Percentiles rank a stretch among this genome's conserved stretches.
These are phyloP conservation scores for Seriola dumerili DNA, from an alignment of 2,113 vertebrate species.

Conservation along the genomic window DNA sequence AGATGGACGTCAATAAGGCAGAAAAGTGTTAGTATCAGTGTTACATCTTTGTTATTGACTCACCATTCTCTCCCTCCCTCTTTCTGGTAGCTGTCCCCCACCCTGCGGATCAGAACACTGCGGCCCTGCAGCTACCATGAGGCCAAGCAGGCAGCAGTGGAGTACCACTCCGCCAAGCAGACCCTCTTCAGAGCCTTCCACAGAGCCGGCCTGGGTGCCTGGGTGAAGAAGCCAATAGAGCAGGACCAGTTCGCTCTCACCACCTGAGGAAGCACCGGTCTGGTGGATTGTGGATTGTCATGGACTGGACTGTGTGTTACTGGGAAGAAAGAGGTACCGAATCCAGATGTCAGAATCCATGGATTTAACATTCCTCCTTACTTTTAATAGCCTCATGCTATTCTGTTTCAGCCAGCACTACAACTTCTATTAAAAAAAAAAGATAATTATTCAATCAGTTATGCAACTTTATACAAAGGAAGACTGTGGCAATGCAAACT, in stretches of 20 bases:
- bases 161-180: constrained; percentile 93
- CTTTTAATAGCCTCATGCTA: background rate
- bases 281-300: background rate
- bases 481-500: too few species aligned
- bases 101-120: constrained; percentile 85
- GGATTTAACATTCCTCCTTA: background rate
- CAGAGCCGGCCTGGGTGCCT: constrained; percentile 93
- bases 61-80: background rate
- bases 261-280: constrained; percentile 65
- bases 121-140: constrained; percentile 91
- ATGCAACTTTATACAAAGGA: background rate
- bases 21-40: too few species aligned
- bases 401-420: background rate
- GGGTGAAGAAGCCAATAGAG: constrained; percentile 96
- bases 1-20: too few species aligned
- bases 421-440: too few species aligned
- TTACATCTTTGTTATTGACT: background rate
- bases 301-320: background rate
- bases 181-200: constrained; percentile 92
- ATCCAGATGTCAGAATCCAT: background rate
- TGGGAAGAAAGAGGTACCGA: background rate
- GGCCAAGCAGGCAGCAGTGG: constrained; percentile 90
- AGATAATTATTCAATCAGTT: background rate
- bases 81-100: constrained; percentile 83
- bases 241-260: constrained; percentile 94